phyloP scores from a whole-genome alignment of 30 jellyfish, hydroid and myxozoan genomes.

The Sanderia malayensis region DNA sequence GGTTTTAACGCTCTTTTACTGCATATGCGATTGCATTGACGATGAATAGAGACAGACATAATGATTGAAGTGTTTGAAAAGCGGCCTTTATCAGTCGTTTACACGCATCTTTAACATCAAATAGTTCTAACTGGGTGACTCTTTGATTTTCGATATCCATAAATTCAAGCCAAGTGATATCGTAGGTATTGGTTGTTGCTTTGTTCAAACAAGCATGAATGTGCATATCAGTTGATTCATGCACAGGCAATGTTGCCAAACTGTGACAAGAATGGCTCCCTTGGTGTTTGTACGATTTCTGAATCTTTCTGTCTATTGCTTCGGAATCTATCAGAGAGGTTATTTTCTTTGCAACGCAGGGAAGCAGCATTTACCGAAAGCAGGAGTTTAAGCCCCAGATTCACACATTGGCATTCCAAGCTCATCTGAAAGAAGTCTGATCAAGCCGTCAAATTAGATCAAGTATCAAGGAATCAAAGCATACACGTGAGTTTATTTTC shows the following conservation, averaged over 20 bases:
- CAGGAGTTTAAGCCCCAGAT: constrained; percentile 1
- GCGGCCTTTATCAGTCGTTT: not conserved
- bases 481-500: too few relatives aligned
- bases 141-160: constrained; percentile 29
- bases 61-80: not conserved
- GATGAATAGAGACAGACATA: not conserved
- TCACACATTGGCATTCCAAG: constrained; percentile 6
- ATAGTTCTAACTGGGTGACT: constrained; percentile 43
- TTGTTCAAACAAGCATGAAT: not conserved
- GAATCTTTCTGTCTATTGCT: constrained; percentile 2
- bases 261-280: not conserved
- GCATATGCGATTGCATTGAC: not conserved
- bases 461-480: not conserved
- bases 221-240: too few relatives aligned
- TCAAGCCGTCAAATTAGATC: not conserved
- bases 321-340: not conserved
- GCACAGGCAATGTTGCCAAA: too few relatives aligned
- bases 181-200: too few relatives aligned
- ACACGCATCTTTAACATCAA: not conserved
- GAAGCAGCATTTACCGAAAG: constrained; percentile 5
- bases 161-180: constrained; percentile 13
- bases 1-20: not conserved
- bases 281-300: not conserved
- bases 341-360: constrained; percentile 11
- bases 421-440: not conserved